phyloP scores from a whole-genome alignment of 1,140 invertebrate species.

The Drosophila arizonae region DNA sequence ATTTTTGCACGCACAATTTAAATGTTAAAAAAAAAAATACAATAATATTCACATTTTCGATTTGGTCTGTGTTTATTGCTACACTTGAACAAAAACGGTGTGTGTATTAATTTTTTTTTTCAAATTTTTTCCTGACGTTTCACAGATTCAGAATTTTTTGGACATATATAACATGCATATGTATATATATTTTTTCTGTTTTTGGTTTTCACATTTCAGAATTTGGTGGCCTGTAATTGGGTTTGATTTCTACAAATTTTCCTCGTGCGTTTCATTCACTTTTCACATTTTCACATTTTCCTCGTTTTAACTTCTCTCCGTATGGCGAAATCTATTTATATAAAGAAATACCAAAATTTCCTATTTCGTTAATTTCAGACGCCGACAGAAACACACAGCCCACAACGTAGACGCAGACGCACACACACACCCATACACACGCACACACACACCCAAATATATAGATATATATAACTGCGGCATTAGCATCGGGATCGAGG shows the following conservation, averaged over 20 bases:
- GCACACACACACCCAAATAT: slow-evolving; percentile 50
- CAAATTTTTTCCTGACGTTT: neutral
- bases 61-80: slow-evolving; percentile 8
- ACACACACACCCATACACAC: slow-evolving; percentile 51
- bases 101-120: neutral
- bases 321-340: slow-evolving; percentile 80
- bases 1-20: slow-evolving; percentile 37
- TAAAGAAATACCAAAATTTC: slow-evolving; percentile 79
- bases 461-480: slow-evolving; percentile 47
- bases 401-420: slow-evolving; percentile 33
- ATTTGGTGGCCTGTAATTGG: slow-evolving; percentile 31
- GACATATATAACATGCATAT: too few species aligned
- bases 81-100: slow-evolving; percentile 5
- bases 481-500: slow-evolving; percentile 49
- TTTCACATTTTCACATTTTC: slow-evolving; percentile 80
- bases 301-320: slow-evolving; percentile 57
- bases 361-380: slow-evolving; percentile 78
- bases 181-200: neutral
- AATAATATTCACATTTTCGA: slow-evolving; percentile 33
- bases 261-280: slow-evolving; percentile 76
- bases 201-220: slow-evolving; percentile 2
- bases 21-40: slow-evolving; percentile 1
- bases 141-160: neutral
- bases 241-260: slow-evolving; percentile 44
- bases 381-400: slow-evolving; percentile 45